Evolutionary conservation across 2,888 invertebrate species (phyloP).

Genomic region (Dasypogon diadema): DNA sequence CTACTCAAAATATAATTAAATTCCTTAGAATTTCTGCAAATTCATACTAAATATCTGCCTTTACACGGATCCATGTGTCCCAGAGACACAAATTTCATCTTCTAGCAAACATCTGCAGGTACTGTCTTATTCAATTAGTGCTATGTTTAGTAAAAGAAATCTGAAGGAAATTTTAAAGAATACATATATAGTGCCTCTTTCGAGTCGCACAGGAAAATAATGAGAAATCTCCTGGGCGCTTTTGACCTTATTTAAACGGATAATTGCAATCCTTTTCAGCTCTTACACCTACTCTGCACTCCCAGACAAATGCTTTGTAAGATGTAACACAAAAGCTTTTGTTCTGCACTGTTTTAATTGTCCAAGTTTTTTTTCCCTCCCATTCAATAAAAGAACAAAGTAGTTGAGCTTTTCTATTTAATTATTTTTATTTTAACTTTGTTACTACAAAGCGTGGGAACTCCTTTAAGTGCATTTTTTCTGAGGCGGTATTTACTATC

Average conservation of each 20-base stretch:
- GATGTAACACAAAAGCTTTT: not conserved
- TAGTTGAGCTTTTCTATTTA: too few relatives aligned
- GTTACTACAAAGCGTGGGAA: too few relatives aligned
- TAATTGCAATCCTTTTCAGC: not conserved
- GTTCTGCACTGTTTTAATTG: too few relatives aligned
- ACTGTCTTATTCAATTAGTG: not conserved
- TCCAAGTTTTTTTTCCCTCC: too few relatives aligned
- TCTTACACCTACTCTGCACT: not conserved
- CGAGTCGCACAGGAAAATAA: not conserved
- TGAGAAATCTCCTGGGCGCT: not conserved
- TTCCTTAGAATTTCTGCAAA: too few relatives aligned
- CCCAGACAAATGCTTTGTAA: not conserved
- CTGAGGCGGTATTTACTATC: too few relatives aligned
- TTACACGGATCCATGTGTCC: too few relatives aligned
- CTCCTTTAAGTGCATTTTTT: too few relatives aligned
- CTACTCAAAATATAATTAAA: too few relatives aligned
- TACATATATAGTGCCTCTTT: not conserved
- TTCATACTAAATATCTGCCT: too few relatives aligned
- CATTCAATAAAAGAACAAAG: too few relatives aligned
- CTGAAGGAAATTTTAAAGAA: not conserved
- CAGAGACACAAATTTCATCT: not conserved
- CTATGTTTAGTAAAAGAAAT: not conserved
- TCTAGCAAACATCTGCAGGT: not conserved
- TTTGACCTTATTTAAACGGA: slow-evolving; percentile 7
- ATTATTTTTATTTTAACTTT: too few relatives aligned